A percentile compares a stretch with the other conserved stretches of the same genome.
Evolutionary conservation across 2,888 invertebrate genomes (phyloP).

Genomic region (Drosophila tanythrix): DNA sequence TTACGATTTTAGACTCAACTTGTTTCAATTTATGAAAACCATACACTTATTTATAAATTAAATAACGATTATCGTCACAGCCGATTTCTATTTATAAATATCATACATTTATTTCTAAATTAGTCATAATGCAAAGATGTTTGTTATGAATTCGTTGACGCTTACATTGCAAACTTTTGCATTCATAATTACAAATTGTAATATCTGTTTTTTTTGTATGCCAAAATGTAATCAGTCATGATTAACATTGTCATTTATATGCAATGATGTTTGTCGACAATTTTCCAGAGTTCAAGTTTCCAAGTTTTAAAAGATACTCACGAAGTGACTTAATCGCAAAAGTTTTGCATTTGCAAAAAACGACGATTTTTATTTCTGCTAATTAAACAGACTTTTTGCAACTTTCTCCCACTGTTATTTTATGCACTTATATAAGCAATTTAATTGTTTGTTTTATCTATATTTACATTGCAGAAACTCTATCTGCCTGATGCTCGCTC

Average conservation of each 20-base stretch:
- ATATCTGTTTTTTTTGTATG: not conserved
- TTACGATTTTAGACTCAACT: not conserved
- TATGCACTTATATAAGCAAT: slow-evolving; percentile 32
- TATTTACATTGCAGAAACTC: slow-evolving; percentile 67
- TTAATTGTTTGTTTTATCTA: slow-evolving; percentile 26
- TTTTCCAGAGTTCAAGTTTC: not conserved
- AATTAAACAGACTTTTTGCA: not conserved
- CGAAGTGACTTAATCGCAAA: slow-evolving; percentile 1
- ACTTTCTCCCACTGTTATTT: not conserved
- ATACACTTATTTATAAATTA: not conserved
- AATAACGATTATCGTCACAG: not conserved
- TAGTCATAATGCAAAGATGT: not conserved
- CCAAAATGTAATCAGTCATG: not conserved
- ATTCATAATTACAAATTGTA: not conserved
- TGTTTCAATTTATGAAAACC: not conserved
- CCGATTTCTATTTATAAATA: not conserved
- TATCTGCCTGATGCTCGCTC: slow-evolving; percentile 70
- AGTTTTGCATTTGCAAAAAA: slow-evolving; percentile 4
- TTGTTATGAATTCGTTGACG: not conserved
- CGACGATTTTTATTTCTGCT: not conserved
- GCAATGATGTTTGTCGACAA: slow-evolving; percentile 1
- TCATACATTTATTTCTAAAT: not conserved
- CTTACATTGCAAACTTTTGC: not conserved
- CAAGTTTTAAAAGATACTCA: not conserved
- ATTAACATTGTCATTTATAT: not conserved